Percentiles rank a stretch among this genome's conserved stretches.
Evolutionary conservation across 2,797 vertebrate species (phyloP).

Genomic region (Parotocinclus haroldoi): DNA sequence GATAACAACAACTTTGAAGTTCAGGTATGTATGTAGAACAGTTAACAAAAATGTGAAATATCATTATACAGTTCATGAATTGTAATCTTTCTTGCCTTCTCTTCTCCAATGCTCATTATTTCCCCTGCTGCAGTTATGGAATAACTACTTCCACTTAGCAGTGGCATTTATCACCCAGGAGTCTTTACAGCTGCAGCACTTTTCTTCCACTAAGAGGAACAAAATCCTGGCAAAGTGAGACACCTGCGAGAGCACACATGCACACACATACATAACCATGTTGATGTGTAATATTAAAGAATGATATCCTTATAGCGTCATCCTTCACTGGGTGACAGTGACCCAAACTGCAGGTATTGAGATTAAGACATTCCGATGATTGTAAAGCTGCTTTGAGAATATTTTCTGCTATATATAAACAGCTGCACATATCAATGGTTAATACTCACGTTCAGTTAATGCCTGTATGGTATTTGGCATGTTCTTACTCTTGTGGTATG

Average conservation of each 20-base stretch:
- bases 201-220: conserved; percentile 90
- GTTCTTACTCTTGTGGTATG: no score
- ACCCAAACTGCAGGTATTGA: no score
- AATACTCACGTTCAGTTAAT: no score
- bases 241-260: conserved; percentile 17
- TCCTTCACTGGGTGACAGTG: no score
- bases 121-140: conserved; percentile 82
- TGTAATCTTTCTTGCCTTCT: no score
- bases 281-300: neutral
- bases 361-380: no score
- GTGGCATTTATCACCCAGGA: conserved; percentile 98
- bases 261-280: neutral
- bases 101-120: neutral
- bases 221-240: conserved; percentile 94
- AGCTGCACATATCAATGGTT: no score
- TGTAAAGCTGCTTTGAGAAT: no score
- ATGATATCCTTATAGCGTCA: no score
- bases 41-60: neutral
- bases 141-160: conserved; percentile 98
- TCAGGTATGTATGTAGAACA: conserved; percentile 69
- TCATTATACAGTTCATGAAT: neutral
- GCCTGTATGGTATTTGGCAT: no score
- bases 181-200: conserved; percentile 94
- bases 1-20: conserved; percentile 93
- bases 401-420: no score